Conservation (phyloP, 1,140 invertebrate species). For the Ceratitis capitata region DNA sequence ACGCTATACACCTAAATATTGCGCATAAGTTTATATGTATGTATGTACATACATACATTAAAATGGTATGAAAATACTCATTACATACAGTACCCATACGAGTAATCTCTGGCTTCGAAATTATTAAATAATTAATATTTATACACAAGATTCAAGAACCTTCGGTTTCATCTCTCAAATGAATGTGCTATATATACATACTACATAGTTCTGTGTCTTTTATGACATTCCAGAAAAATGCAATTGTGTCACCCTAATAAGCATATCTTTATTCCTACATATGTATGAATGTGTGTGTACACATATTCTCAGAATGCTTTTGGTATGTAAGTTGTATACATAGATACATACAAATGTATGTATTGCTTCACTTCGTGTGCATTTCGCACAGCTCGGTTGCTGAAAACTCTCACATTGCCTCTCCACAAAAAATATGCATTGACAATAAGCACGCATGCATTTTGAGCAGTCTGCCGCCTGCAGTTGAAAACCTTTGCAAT, state of each 20-base stretch:
- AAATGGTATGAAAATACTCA: too few relatives aligned
- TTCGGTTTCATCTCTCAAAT: background rate
- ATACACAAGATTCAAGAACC: background rate
- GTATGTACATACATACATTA: background rate
- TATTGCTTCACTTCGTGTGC: background rate
- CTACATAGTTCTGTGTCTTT: background rate
- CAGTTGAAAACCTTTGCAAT: constrained; percentile 55
- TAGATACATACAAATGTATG: constrained; percentile 5
- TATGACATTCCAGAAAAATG: too few relatives aligned
- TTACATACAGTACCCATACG: too few relatives aligned
- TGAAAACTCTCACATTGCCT: constrained; percentile 55
- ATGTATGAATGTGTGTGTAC: background rate
- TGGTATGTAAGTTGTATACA: too few relatives aligned
- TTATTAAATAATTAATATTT: background rate
- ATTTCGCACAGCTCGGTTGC: background rate
- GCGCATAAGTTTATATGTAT: background rate
- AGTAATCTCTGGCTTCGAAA: background rate
- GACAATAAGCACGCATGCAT: background rate
- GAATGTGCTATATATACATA: background rate
- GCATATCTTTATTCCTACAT: background rate
- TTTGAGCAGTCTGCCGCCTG: background rate
- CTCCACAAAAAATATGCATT: constrained; percentile 42
- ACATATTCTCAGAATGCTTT: background rate
- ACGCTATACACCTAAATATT: too few relatives aligned
- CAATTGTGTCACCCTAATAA: too few relatives aligned